Base-by-base conservation (phyloP, 2,113 vertebrate species). In the Triplophysa tibetana region DNA sequence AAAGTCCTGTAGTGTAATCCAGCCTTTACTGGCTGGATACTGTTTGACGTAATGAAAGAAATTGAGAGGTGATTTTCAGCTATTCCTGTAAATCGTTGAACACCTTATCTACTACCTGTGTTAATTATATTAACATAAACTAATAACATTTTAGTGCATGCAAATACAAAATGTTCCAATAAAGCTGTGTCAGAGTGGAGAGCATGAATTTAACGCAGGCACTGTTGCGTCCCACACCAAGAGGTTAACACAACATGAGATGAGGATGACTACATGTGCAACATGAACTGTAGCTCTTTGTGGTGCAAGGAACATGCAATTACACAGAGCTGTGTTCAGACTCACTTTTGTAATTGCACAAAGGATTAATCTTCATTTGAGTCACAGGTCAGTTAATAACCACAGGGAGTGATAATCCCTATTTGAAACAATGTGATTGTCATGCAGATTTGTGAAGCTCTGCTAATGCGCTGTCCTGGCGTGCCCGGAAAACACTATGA, bases 301-400 rank as follows among this genome's bases (percentile, higher is more conserved):
- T 62, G 58, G 58, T 62, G 41, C 41, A 54, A 48, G 61, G 58
- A 48, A 75, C 72, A 75, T 74, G 43, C 62, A 78, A 87, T 81
- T 82, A 85, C 76, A 38, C 77, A 23, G 66, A 68, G 81, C 77
- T 78, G 61, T 78, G 60, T 52, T 11, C 23, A 45, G 72, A 72
- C 50, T 78, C 50, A 81, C 65, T 78, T 48, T 77, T 50, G 23
- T 70, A 80, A 82, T 81, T 58, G 81, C 70, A 84, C 19, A 48
- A 33, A 19, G 84, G 80, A 87, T 86, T 86, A 85, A 41, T 7
- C 1, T 58, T 26, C 77, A 68, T 69, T 76, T 73, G 52, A 73
- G 74, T 54, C 24, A 75, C 52, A 69, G 78, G 64, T 84, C 43
- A 62, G 72, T 83, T 58, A 82, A 87, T 82, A 86, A 82, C 58